Evolutionary conservation across 2,888 invertebrate genomes (phyloP).

Genomic region (Lithophane socia): DNA sequence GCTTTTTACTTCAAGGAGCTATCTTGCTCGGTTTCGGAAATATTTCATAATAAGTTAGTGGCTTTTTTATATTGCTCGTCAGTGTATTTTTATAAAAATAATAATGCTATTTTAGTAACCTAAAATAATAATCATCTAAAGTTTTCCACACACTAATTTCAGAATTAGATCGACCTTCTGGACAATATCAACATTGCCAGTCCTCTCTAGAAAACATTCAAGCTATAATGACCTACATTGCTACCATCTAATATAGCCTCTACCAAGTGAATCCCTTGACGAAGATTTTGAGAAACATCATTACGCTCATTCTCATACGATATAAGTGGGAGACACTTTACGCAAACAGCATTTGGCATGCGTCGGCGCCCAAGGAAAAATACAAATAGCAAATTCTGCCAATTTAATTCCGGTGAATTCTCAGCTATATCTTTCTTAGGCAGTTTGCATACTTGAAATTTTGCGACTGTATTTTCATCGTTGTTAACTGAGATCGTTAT

Average conservation of each 20-base stretch:
- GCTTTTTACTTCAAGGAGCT: no score
- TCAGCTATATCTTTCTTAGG: constrained; percentile 50
- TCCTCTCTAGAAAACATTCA: constrained; percentile 17
- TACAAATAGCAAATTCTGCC: constrained; percentile 56
- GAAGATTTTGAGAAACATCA: constrained; percentile 41
- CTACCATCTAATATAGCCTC: constrained; percentile 12
- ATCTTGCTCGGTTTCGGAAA: no score
- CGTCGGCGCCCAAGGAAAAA: constrained; percentile 50
- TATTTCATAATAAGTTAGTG: no score
- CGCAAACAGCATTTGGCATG: constrained; percentile 41
- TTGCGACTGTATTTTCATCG: constrained; percentile 58
- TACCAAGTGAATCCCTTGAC: constrained; percentile 32
- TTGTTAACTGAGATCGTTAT: constrained; percentile 53
- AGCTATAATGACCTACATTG: constrained; percentile 18
- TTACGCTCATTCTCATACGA: constrained; percentile 30
- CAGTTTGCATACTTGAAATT: constrained; percentile 63
- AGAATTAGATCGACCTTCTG: constrained; percentile 1
- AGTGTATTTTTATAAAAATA: background rate
- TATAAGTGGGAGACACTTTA: constrained; percentile 40
- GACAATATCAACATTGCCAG: constrained; percentile 8
- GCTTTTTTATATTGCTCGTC: no score
- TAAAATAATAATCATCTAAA: background rate
- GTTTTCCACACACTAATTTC: constrained; percentile 9
- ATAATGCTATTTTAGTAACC: no score
- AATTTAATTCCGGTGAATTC: constrained; percentile 57